Evolutionary conservation across 2,888 invertebrate species (phyloP), one percentile per base, ranked within the genome.

Genomic region (Isoperla grammatica): DNA sequence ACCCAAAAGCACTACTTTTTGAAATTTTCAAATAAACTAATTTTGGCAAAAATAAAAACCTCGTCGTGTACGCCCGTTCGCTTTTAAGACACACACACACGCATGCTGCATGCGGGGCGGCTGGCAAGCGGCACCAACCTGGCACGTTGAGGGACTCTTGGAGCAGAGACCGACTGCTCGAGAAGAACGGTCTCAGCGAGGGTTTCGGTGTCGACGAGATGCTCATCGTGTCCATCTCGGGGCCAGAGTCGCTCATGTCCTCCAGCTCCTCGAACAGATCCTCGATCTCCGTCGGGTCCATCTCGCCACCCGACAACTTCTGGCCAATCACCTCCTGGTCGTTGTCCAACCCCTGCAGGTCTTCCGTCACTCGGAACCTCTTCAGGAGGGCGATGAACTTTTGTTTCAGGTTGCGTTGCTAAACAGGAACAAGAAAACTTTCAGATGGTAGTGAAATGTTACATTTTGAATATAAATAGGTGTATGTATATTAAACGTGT

Each of bases 151-250:
- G 65, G 2, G 64, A 75, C 64, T 78, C 79, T 64, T 80, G 79
- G 62, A 85, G 79, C 67, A 92, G 83, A 67, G 89, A 90, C 65
- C 89, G 80, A 67, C 91, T 91, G 74, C 92, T 92, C 71, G 94
- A 92, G 78, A 96, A 96, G 78, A 96, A 96, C 3, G 96, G 96
- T 71, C 95, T 80, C 65, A 98, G 79, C 67, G 94, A 94, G 48
- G 97, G 97, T 74, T 97, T 97, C 15, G 97, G 97, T 48, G 96
- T 96, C 67, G 96, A 97, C 64, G 93, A 91, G 71, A 97, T 93
- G 72, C 95, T 95, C 81, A 97, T 88, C 56, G 94, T 95, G 75
- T 97, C 97, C 78, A 90, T 82, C 71, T 95, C 95, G 6, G 93
- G 95, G 0, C 92, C 95, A 11, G 95, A 95, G 74, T 98, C 98